These are phyloP conservation scores for Eupithecia inturbata DNA, from an alignment of 2,888 invertebrate genomes.

Conservation along the genomic window DNA sequence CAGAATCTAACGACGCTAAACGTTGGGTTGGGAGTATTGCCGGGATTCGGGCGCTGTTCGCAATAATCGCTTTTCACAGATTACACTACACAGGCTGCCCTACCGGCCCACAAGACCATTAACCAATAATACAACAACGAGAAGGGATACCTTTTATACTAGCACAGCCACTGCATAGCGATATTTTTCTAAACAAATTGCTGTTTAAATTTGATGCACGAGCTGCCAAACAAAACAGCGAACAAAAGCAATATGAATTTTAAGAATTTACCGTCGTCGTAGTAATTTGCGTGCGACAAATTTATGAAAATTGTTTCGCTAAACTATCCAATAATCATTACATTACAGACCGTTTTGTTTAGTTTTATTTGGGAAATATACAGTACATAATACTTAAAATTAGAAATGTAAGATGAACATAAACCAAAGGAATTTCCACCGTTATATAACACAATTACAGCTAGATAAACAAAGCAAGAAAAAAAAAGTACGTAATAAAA, in stretches of 20 bases:
- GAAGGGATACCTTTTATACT: not conserved
- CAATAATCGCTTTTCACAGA: slow-evolving; percentile 4
- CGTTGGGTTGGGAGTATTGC: not conserved
- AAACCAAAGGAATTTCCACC: too few relatives aligned
- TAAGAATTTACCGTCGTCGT: not conserved
- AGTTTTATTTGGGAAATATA: too few relatives aligned
- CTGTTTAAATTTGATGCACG: not conserved
- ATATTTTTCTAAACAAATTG: not conserved
- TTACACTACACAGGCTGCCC: not conserved
- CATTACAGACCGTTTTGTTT: not conserved
- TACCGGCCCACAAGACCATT: not conserved
- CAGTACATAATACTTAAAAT: too few relatives aligned
- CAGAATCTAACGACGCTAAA: not conserved
- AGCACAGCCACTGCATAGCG: not conserved
- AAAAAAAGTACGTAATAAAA: too few relatives aligned
- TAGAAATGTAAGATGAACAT: too few relatives aligned
- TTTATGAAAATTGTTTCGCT: slow-evolving; percentile 4
- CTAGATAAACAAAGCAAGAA: too few relatives aligned
- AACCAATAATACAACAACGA: not conserved
- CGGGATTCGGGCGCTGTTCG: not conserved
- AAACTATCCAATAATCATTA: slow-evolving; percentile 1
- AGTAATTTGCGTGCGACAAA: not conserved
- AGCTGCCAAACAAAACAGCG: not conserved
- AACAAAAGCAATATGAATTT: not conserved
- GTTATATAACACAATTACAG: too few relatives aligned